Conservation (phyloP, 2,113 vertebrate species). For the Dipodomys ordii region DNA sequence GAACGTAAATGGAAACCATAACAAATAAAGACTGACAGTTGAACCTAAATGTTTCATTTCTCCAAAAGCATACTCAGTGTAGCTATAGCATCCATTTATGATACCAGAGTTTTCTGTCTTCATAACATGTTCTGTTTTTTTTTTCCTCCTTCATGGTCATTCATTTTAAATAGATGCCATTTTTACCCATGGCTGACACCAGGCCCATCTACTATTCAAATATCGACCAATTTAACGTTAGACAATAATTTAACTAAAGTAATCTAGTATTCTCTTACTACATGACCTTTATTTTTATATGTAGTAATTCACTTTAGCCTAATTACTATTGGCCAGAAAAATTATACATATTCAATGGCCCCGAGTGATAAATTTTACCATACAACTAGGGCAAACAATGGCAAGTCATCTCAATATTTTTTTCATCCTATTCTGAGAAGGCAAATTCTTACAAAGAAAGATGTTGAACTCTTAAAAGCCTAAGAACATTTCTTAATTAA, state of each 20-base stretch:
- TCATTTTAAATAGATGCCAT: not conserved
- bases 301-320: not conserved
- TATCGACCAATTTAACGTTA: not conserved
- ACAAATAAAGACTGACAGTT: not conserved
- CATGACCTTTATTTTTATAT: not conserved
- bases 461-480: constrained; percentile 71
- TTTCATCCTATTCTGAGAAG: constrained; percentile 37
- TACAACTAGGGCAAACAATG: not conserved
- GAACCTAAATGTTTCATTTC: not conserved
- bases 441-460: constrained; percentile 59
- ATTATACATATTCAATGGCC: not conserved
- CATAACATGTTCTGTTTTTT: not conserved
- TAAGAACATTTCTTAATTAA: constrained; percentile 81
- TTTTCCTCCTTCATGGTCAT: not conserved
- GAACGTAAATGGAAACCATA: constrained; percentile 10
- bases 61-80: not conserved
- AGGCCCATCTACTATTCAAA: not conserved
- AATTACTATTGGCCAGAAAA: not conserved
- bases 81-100: not conserved
- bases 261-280: not conserved
- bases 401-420: constrained; percentile 39
- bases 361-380: not conserved
- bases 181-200: constrained; percentile 34
- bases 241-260: not conserved
- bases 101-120: not conserved